These are phyloP conservation scores for Thecophora atra DNA, from an alignment of 2,888 invertebrate species.

Conservation along the genomic window DNA sequence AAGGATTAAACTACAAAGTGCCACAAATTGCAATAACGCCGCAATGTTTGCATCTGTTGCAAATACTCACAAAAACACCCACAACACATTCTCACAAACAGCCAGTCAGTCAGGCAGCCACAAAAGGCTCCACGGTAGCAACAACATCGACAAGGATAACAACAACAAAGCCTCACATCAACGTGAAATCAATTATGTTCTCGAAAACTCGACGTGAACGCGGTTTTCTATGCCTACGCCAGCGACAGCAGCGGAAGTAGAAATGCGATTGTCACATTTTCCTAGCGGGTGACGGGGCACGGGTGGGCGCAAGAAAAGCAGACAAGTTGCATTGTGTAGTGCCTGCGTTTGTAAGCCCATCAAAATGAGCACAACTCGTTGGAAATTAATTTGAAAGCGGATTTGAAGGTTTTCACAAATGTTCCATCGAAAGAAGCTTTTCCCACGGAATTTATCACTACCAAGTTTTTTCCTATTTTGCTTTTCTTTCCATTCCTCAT, in stretches of 20 bases:
- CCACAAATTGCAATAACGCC: constrained; percentile 33
- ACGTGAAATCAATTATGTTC: constrained; percentile 37
- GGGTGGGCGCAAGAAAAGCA: not conserved
- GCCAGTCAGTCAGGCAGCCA: not conserved
- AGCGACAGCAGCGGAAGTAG: constrained; percentile 28
- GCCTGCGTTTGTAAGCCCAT: constrained; percentile 8
- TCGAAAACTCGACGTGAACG: constrained; percentile 24
- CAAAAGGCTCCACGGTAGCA: constrained; percentile 1
- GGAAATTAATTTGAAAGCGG: constrained; percentile 32
- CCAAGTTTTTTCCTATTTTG: no score
- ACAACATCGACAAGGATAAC: constrained; percentile 15
- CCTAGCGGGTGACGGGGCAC: not conserved
- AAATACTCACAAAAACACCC: not conserved
- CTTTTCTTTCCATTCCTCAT: no score
- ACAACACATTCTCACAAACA: not conserved
- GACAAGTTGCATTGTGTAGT: not conserved
- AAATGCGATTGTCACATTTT: constrained; percentile 33
- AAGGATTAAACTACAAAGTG: constrained; percentile 36
- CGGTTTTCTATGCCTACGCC: constrained; percentile 11
- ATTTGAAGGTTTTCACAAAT: constrained; percentile 17
- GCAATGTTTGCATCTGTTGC: constrained; percentile 34
- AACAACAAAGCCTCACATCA: constrained; percentile 27
- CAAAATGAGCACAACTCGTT: constrained; percentile 29
- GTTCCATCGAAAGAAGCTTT: not conserved
- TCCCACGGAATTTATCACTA: not conserved